Percentiles rank a stretch among this genome's conserved stretches.
These are phyloP conservation scores for Muscina levida DNA, from an alignment of 2,888 invertebrate genomes.

Conservation along the genomic window DNA sequence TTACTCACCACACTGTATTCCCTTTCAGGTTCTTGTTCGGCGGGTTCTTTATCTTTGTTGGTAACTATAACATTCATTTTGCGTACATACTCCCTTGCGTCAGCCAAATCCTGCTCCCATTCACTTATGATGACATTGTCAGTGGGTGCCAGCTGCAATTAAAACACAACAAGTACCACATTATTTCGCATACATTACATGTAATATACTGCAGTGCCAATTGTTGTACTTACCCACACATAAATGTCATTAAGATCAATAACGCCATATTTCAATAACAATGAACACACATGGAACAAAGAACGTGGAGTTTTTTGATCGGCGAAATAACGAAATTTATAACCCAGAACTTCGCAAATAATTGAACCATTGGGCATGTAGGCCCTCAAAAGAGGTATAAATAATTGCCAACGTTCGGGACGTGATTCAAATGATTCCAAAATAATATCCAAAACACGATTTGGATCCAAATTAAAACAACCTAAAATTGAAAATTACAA, in stretches of 20 bases:
- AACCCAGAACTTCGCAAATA: constrained; percentile 96
- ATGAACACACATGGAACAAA: constrained; percentile 93
- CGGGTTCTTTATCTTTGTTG: constrained; percentile 89
- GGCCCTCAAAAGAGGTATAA: constrained; percentile 91
- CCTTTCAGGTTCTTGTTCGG: constrained; percentile 86
- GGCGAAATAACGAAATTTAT: constrained; percentile 89
- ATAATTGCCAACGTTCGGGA: constrained; percentile 88
- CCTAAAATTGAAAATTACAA: constrained; percentile 82
- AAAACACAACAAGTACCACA: neutral
- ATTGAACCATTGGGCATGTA: constrained; percentile 94
- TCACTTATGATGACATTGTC: constrained; percentile 90
- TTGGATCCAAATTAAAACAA: constrained; percentile 99
- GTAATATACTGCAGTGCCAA: too few relatives aligned
- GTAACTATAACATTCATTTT: constrained; percentile 90
- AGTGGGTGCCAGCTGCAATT: constrained; percentile 87
- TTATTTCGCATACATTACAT: too few relatives aligned
- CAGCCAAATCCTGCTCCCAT: constrained; percentile 90
- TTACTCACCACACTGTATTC: constrained; percentile 84
- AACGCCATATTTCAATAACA: constrained; percentile 92
- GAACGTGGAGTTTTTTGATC: constrained; percentile 87
- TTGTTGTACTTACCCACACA: constrained; percentile 87
- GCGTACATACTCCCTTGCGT: constrained; percentile 92
- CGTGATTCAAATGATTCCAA: constrained; percentile 97
- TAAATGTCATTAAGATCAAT: constrained; percentile 93
- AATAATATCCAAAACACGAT: constrained; percentile 96